Base-by-base conservation (phyloP, 2,888 invertebrate species). In the Herminia tarsipennalis region DNA sequence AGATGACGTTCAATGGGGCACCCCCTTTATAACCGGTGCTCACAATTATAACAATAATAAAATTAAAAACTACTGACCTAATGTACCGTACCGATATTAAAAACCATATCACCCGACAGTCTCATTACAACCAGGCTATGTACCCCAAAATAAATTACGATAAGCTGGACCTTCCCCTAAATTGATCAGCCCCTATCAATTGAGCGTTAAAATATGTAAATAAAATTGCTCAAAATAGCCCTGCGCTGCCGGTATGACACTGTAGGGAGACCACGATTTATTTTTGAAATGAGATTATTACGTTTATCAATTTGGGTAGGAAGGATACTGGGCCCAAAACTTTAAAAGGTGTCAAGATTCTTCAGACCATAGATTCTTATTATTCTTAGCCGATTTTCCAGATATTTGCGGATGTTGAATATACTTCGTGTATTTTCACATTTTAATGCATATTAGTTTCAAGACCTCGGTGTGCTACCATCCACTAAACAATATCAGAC, bases 161-260 rank as follows among this genome's bases (percentile, higher is more conserved):
- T 38, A 48, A 56, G 58, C 63, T 56, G 67, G 54, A 56, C 63
- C 66, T 65, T 56, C 59, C 73, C 76, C 76, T 67, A 81, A 87
- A 83, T 81, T 85, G 77, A 86, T 83, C 83, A 80, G 77, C 86
- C 88, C 87, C 86, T 86, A 84, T 87, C 86, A 87, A 89, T 88
- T 83, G 85, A 83, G 86, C 86, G 85, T 87, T 85, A 83, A 87
- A 84, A 86, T 86, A 86, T 88, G 86, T 83, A 85, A 88, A 87
- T 86, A 88, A 86, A 81, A 82, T 83, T 80, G 75, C 59, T 78
- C 71, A 80, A 83, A 88, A 86, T 86, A 83, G 76, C 80, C 73
- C 58, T 52, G 45, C 73, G 73, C 62, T 60, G 51, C 58, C 77
- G 74, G 61, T 67, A 66, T 75, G 75, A 58, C 70, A 56, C 56